Evolutionary conservation across 1,140 invertebrate species (phyloP), one percentile per base, ranked within the genome.

Genomic region (Polypedilum vanderplanki): DNA sequence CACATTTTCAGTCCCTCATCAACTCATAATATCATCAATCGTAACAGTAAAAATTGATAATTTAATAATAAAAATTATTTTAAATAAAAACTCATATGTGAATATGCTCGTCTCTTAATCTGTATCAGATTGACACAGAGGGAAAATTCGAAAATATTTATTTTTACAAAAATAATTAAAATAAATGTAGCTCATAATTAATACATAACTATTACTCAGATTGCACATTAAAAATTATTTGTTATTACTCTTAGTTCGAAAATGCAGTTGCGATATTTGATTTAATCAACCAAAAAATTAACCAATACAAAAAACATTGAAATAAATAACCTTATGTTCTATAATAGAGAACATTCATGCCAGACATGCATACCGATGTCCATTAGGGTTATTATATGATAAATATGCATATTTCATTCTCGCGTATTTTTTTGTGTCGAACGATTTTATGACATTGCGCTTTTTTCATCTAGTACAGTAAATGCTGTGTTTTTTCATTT

Each of bases 251-350:
- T 57, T 17, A 17, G 2, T 17, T 57, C 2, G n/a, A 3, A 17
- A 1, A 57, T 17, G 46, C 46, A 57, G n/a, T 33, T 3, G 24
- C 10, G 20, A 70, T 70, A 70, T 18, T 70, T 70, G 65, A 18
- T 20, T 70, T 70, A 70, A 70, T 70, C 65, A 70, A 20, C 65
- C 65, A 18, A 12, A 70, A 70, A 70, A 70, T 70, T 70, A 70
- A 70, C 18, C 65, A 22, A 17, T 7, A 20, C 20, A 22, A 18
- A 70, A 33, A 33, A 70, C 17, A 70, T 70, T 3, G n/a, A 57
- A 57, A 57, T 57, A 9, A 57, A 33, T 33, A 33, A 33, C 24
- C 5, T 33, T 57, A 46, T 15, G 15, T 57, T n/a, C 46, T 4
- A 15, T n/a, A 57, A 57, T 15, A 57, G 4, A 57, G 12, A 57